Conservation (phyloP, 92 coral and sea anemone species). For the Phenganax stokvisi region DNA sequence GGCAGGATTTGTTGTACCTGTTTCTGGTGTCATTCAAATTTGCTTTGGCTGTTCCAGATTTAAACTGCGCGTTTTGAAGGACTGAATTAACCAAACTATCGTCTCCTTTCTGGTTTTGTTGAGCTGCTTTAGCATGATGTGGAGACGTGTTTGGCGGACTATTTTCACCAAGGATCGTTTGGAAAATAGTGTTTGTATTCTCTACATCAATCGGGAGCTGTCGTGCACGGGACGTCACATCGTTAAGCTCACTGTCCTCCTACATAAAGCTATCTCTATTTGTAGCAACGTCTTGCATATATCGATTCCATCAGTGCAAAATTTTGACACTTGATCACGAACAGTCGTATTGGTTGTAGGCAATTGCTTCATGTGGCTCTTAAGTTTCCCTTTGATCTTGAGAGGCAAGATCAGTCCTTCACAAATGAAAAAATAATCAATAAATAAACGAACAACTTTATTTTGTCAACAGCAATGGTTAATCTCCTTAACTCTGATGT, state of each 20-base stretch:
- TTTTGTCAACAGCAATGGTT: too few relatives aligned
- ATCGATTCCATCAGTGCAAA: slow-evolving; percentile 24
- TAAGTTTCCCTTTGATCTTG: neutral
- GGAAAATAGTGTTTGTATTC: neutral
- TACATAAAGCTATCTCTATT: neutral
- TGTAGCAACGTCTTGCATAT: slow-evolving; percentile 9
- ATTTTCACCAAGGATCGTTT: slow-evolving; percentile 14
- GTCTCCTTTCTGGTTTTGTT: neutral
- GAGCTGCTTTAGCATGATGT: slow-evolving; percentile 14
- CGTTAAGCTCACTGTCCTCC: neutral
- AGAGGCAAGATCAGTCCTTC: neutral
- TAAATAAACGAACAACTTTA: neutral
- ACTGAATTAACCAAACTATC: slow-evolving; percentile 34
- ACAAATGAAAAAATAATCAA: too few relatives aligned
- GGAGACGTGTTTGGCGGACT: slow-evolving; percentile 24
- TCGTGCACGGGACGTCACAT: neutral
- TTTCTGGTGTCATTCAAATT: slow-evolving; percentile 29
- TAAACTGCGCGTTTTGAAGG: slow-evolving; percentile 27
- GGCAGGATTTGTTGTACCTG: slow-evolving; percentile 37
- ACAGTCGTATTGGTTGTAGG: neutral
- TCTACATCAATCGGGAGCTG: slow-evolving; percentile 1
- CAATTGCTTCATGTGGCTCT: neutral
- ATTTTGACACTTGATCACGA: neutral
- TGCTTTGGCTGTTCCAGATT: slow-evolving; percentile 40
- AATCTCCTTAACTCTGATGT: too few relatives aligned